Conservation (phyloP, 37 sponge, comb jelly and placozoan species). For the Chondrosia reniformis region DNA sequence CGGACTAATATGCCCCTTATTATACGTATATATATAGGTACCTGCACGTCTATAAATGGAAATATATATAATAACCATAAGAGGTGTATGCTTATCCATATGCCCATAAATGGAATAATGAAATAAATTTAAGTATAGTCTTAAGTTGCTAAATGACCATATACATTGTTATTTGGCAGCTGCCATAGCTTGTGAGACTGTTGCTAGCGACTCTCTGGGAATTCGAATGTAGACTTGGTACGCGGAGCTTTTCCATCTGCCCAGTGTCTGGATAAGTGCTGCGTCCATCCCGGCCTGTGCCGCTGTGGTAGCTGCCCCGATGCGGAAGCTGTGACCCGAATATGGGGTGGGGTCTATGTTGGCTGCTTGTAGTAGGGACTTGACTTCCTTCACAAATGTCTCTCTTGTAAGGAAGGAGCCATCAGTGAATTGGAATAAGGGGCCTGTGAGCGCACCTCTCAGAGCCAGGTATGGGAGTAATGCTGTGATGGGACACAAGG, state of each 20-base stretch:
- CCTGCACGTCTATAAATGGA: too few species aligned
- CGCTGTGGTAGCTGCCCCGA: slow-evolving; percentile 41
- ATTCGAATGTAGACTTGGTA: slow-evolving; percentile 1
- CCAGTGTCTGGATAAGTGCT: neutral
- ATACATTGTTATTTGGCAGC: too few species aligned
- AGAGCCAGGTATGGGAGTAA: slow-evolving; percentile 22
- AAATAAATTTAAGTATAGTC: too few species aligned
- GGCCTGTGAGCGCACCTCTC: slow-evolving; percentile 12
- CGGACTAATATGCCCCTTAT: too few species aligned
- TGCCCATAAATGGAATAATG: too few species aligned
- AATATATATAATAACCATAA: too few species aligned
- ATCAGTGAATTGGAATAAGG: slow-evolving; percentile 21
- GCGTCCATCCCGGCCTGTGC: neutral
- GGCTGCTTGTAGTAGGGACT: neutral
- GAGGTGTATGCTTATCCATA: too few species aligned
- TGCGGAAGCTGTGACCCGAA: slow-evolving; percentile 42
- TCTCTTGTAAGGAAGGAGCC: slow-evolving; percentile 21
- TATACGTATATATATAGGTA: too few species aligned
- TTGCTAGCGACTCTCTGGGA: neutral
- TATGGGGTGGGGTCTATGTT: slow-evolving; percentile 16
- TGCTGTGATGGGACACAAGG: slow-evolving; percentile 31
- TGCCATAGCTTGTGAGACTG: too few species aligned
- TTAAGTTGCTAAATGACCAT: too few species aligned
- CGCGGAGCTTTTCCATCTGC: slow-evolving; percentile 7
- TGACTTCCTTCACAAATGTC: slow-evolving; percentile 17